Percentiles rank a stretch among this genome's conserved stretches.
These are phyloP conservation scores for Myripristis jacobus DNA, from an alignment of 2,797 vertebrate species.

Conservation along the genomic window DNA sequence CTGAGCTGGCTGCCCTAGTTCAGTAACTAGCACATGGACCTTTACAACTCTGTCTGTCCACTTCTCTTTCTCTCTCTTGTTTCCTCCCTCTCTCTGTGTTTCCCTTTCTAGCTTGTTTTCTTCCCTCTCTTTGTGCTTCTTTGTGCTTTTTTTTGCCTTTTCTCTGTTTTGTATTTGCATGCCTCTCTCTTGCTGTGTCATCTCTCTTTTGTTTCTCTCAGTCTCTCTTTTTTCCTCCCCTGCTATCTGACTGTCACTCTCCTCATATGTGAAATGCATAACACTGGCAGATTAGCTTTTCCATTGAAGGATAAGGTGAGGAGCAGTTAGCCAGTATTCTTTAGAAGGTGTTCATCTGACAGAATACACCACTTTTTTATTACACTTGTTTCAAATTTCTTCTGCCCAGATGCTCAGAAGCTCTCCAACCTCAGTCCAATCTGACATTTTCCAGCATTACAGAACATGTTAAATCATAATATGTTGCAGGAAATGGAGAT, in stretches of 20 bases:
- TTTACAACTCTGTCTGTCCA: slow-evolving; percentile 23
- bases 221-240: not conserved
- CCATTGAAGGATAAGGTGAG: not conserved
- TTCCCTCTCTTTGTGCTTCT: not conserved
- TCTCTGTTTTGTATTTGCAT: not conserved
- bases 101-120: not conserved
- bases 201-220: not conserved
- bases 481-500: slow-evolving; percentile 14
- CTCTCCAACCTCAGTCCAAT: not conserved
- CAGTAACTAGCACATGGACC: slow-evolving; percentile 47
- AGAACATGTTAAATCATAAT: not conserved
- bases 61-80: slow-evolving; percentile 5
- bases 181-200: not conserved
- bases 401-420: not conserved
- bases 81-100: slow-evolving; percentile 15
- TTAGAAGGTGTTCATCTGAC: not conserved
- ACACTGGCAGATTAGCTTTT: not conserved
- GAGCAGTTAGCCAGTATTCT: not conserved
- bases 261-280: not conserved
- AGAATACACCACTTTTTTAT: not conserved
- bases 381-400: not conserved
- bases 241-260: slow-evolving; percentile 6
- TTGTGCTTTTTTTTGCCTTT: not conserved
- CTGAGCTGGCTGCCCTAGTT: slow-evolving; percentile 54
- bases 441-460: not conserved